Evolutionary conservation across 2,797 vertebrate genomes (phyloP).

Genomic region (Gobionotothen gibberifrons): DNA sequence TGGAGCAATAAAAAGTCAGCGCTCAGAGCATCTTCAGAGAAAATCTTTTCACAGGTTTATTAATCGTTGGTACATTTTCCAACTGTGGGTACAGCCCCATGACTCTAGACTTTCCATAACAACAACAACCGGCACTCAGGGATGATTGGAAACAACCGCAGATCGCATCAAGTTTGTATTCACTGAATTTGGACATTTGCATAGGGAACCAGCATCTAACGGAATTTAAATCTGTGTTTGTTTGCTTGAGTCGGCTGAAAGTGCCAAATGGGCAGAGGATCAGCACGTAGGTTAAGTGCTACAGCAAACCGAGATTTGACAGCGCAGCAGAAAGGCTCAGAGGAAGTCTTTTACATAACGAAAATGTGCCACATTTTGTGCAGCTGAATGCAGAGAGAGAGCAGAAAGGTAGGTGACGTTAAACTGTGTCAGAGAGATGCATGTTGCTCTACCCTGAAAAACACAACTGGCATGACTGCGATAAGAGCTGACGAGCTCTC

Average conservation of each 20-base stretch:
- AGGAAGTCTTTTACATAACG: slow-evolving; percentile 49
- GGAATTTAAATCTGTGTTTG: slow-evolving; percentile 28
- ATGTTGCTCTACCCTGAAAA: slow-evolving; percentile 25
- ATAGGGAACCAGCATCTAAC: slow-evolving; percentile 5
- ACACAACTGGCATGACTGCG: slow-evolving; percentile 39
- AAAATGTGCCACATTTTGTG: slow-evolving; percentile 27
- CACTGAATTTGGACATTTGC: slow-evolving; percentile 8
- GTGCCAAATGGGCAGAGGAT: slow-evolving; percentile 30
- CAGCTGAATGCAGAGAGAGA: slow-evolving; percentile 22
- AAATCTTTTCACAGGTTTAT: too few relatives aligned
- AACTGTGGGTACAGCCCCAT: too few relatives aligned
- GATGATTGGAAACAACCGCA: background rate
- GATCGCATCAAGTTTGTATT: slow-evolving; percentile 14
- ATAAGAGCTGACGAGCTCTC: slow-evolving; percentile 54
- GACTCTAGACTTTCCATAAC: too few relatives aligned
- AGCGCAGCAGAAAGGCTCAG: slow-evolving; percentile 46
- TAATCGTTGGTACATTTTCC: too few relatives aligned
- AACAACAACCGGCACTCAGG: too few relatives aligned
- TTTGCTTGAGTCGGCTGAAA: slow-evolving; percentile 21
- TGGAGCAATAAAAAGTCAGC: too few relatives aligned
- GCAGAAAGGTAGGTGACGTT: slow-evolving; percentile 26
- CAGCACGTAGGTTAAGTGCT: slow-evolving; percentile 44
- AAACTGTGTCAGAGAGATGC: slow-evolving; percentile 32
- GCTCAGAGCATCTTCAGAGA: too few relatives aligned
- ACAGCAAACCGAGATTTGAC: slow-evolving; percentile 55